Base-by-base conservation (phyloP, 1,140 invertebrate genomes). In the Neotoxoptera formosana region DNA sequence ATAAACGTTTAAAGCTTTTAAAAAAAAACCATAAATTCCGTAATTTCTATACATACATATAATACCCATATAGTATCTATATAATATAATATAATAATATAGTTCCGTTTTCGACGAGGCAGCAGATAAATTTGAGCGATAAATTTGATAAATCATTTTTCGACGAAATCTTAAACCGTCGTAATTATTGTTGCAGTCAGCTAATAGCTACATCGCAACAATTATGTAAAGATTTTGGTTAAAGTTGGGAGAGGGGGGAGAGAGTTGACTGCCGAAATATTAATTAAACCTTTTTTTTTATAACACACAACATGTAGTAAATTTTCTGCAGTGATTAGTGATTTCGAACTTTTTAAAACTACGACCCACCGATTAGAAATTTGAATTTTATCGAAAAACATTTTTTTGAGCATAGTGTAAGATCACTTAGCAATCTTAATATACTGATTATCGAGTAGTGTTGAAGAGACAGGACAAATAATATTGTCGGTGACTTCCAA, bases 21-120 rank as follows among this genome's bases (percentile, higher is more conserved):
- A 90, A 90, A 25, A 45, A 60, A 60, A 60, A 45, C 36, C 11
- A 90, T 67, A 60, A 90, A 90, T 90, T 45, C 56, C 14, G 3
- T 67, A 20, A 41, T 21, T 67, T 53, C 88, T 60, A 36, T n/a
- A 51, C 34, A 53, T 34, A 25, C 34, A 23, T 21, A 23, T 21
- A 36, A 60, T 90, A 60, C 53, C 36, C 41, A 60, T 56, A 60
- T 25, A 87, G 30, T 86, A 86, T 47, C 25, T 86, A 47, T 88
- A 88, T 51, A 88, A 41, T n/a, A n/a, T n/a, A n/a, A n/a, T n/a
- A n/a, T n/a, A 88, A 67, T 67, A 30, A 67, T 67, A 67, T 67
- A 67, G 60, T 67, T n/a, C 11, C 60, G 30, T 76, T 76, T 76
- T n/a, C n/a, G 30, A 17, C 30, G 3, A 17, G 60, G n/a, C 17